Base-by-base conservation (phyloP, 2,888 invertebrate species). In the Sinhomidia bicolor region DNA sequence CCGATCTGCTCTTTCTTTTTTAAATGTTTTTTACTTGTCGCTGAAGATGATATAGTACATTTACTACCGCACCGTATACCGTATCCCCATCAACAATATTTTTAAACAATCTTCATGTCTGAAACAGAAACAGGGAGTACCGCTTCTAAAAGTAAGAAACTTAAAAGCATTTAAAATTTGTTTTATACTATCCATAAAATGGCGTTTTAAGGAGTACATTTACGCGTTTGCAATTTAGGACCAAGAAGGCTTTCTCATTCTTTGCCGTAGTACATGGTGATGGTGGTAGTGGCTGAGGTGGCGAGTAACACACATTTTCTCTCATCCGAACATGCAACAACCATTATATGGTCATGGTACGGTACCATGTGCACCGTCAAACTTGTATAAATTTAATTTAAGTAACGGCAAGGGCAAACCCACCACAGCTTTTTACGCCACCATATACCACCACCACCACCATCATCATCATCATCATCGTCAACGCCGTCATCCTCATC, bases 111-210 rank as follows among this genome's bases (percentile, higher is more conserved):
- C 54, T 68, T 74, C 9, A 60, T 84, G 71, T 57, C 76, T 68
- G 76, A 26, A 84, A 60, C 36, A 74, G 74, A 84, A 57, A 84
- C 20, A 9, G 51, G 82, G 71, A 32, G 51, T 51, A 32, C 32
- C 20, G 57, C 23, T 65, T n/a, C 62, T 0, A 20, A 57, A 6
- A n/a, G 9, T 68, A 14, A 23, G n/a, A 32, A 62, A 57, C 36
- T 47, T 26, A 76, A 44, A 74, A 84, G 84, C 26, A 51, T 68
- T 32, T 1, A 80, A 26, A 65, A 65, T 84, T 68, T 65, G 62
- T 84, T 84, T 62, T 76, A 84, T 76, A 76, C 76, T 84, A 60
- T 20, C 57, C 74, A 84, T 84, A 84, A 84, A 84, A 65, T 60
- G 78, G 78, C 17, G 14, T 54, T 78, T 78, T 78, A 29, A n/a